These are phyloP conservation scores for Aleiodes sp. DNA, from an alignment of 1,140 invertebrate species.

Conservation along the genomic window DNA sequence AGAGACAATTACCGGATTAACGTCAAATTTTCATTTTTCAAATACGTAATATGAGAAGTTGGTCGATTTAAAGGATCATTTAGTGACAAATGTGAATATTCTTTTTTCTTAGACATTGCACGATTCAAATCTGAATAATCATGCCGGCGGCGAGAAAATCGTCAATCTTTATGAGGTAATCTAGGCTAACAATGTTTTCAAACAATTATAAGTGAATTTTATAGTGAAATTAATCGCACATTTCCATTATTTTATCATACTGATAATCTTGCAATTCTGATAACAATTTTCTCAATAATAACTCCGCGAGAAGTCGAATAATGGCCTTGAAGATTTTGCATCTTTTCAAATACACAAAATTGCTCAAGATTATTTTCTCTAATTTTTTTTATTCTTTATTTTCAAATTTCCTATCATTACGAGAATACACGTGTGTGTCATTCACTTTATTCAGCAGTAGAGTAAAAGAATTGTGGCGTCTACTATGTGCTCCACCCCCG, in stretches of 20 bases:
- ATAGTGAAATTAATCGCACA: too few species aligned
- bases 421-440: slow-evolving; percentile 10
- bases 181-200: slow-evolving; percentile 28
- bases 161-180: slow-evolving; percentile 36
- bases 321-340: too few species aligned
- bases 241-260: too few species aligned
- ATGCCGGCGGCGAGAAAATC: slow-evolving; percentile 24
- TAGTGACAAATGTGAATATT: too few species aligned
- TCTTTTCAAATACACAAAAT: slow-evolving; percentile 25
- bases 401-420: not conserved
- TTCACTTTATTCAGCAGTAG: not conserved
- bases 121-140: not conserved
- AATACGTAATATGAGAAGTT: too few species aligned
- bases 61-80: too few species aligned
- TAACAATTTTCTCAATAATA: too few species aligned
- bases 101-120: too few species aligned
- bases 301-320: too few species aligned
- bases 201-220: too few species aligned
- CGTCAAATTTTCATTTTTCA: too few species aligned
- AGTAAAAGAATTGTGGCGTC: not conserved
- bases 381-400: not conserved
- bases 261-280: too few species aligned
- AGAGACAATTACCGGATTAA: not conserved
- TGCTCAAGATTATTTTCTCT: slow-evolving; percentile 19
- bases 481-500: slow-evolving; percentile 34